These are phyloP conservation scores for Drosophila santomea DNA, from an alignment of 1,140 invertebrate species.

Conservation along the genomic window DNA sequence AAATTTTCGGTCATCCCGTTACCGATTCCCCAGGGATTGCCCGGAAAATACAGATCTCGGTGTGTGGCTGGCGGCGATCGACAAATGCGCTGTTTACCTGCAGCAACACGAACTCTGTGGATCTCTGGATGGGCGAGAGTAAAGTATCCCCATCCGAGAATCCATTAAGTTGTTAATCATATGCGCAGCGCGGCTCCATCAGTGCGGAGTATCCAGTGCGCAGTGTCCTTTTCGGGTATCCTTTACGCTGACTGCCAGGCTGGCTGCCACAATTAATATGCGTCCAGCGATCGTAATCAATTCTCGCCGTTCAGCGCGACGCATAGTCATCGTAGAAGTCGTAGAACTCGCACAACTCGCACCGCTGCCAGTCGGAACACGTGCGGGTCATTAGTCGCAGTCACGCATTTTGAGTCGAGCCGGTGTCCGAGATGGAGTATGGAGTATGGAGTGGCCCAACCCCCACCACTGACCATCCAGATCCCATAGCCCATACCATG, in stretches of 20 bases:
- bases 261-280: conserved; percentile 78
- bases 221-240: conserved; percentile 62
- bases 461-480: conserved; percentile 37
- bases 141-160: conserved; percentile 47
- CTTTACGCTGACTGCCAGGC: conserved; percentile 51
- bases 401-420: conserved; percentile 78
- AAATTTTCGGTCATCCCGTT: conserved; percentile 65
- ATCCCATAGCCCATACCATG: conserved; percentile 14
- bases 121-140: conserved; percentile 39
- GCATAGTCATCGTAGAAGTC: conserved; percentile 60
- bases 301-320: conserved; percentile 48
- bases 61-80: conserved; percentile 66
- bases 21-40: conserved; percentile 27
- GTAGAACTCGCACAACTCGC: conserved; percentile 12
- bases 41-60: conserved; percentile 37
- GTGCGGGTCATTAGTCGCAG: conserved; percentile 83
- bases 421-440: conserved; percentile 39
- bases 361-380: conserved; percentile 63
- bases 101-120: conserved; percentile 64
- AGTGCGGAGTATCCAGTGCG: conserved; percentile 17
- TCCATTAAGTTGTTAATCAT: conserved; percentile 82
- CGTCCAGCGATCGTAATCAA: conserved; percentile 83
- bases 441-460: conserved; percentile 9
- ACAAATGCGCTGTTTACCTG: conserved; percentile 81
- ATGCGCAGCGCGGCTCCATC: conserved; percentile 60